A percentile compares a stretch with the other conserved stretches of the same genome.
Conservation (phyloP, 2,113 vertebrate genomes). For the Phocoena phocoena region DNA sequence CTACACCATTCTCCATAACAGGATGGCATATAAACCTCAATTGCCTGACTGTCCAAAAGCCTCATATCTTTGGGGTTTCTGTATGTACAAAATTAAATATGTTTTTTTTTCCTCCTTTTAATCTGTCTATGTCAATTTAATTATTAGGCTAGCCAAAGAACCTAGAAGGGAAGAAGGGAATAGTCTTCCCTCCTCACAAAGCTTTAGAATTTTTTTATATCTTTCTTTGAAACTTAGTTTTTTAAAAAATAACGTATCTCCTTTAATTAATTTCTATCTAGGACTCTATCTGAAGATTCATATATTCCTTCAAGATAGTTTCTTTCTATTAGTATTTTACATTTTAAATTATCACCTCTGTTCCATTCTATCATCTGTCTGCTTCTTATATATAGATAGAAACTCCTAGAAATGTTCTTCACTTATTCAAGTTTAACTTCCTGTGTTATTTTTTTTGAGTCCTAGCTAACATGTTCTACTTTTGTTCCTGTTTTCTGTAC, state of each 20-base stretch:
- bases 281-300: not conserved
- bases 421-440: not conserved
- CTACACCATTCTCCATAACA: not conserved
- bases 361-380: not conserved
- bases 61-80: not conserved
- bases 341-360: not conserved
- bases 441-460: not conserved
- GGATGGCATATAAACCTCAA: not conserved
- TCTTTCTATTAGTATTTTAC: not conserved
- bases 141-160: not conserved
- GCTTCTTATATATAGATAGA: not conserved
- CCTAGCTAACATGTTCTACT: not conserved
- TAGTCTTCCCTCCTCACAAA: not conserved
- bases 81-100: not conserved
- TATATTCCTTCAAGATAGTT: not conserved
- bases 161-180: not conserved
- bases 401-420: not conserved
- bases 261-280: not conserved
- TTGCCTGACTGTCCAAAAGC: not conserved
- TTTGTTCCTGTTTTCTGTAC: constrained; percentile 50
- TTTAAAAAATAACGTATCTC: not conserved
- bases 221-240: not conserved
- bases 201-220: not conserved
- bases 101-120: not conserved
- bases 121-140: not conserved